Conservation (phyloP, 2,797 vertebrate genomes). For the Bucorvus abyssinicus region DNA sequence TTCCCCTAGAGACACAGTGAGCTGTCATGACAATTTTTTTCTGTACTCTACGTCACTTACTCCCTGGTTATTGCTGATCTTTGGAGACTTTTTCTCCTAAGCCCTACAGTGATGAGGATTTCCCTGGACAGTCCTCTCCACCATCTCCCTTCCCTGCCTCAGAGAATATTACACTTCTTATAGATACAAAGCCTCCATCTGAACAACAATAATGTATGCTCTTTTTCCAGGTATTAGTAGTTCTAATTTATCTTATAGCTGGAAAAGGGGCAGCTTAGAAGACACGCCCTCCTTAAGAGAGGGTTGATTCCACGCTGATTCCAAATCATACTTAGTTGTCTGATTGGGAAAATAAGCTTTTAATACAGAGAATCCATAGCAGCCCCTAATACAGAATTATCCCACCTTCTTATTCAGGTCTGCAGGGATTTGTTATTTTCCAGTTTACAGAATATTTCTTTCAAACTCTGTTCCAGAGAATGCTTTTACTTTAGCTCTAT, state of each 20-base stretch:
- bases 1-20: not conserved
- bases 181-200: not conserved
- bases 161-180: not conserved
- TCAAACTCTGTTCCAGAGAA: not conserved
- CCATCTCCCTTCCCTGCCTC: not conserved
- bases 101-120: not conserved
- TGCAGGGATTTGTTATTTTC: not conserved
- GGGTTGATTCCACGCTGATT: not conserved
- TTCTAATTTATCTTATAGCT: not conserved
- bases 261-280: not conserved
- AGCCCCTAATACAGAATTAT: not conserved
- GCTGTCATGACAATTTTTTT: not conserved
- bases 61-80: not conserved
- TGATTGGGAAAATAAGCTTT: not conserved
- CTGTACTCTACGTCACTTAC: not conserved
- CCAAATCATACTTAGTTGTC: not conserved
- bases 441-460: not conserved
- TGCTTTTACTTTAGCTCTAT: not conserved
- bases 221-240: not conserved
- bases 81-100: not conserved
- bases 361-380: not conserved
- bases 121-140: not conserved
- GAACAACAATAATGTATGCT: not conserved
- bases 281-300: not conserved
- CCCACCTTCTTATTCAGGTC: not conserved